These are phyloP conservation scores for Todiramphus saurophagus DNA, from an alignment of 2,113 vertebrate genomes.

Conservation along the genomic window DNA sequence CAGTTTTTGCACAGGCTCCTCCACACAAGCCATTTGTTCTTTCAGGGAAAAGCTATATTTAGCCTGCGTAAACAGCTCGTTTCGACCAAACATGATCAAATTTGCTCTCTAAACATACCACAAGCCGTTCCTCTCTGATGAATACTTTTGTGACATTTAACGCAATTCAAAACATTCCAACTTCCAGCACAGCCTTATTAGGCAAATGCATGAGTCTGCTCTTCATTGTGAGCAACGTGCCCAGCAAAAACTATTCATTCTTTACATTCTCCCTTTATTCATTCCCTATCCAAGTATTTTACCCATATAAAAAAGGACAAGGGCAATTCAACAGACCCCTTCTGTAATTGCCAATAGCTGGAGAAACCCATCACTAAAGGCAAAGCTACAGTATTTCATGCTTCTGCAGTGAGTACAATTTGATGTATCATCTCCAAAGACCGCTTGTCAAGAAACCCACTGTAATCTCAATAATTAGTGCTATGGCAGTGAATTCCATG, in stretches of 20 bases:
- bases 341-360: background rate
- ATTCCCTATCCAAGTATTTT: background rate
- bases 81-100: conserved; percentile 32
- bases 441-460: background rate
- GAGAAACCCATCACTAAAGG: background rate
- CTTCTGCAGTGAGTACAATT: background rate
- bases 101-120: conserved; percentile 51
- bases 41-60: background rate
- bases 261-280: conserved; percentile 23
- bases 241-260: conserved; percentile 40
- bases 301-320: background rate
- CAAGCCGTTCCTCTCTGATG: background rate
- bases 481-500: background rate
- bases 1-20: background rate
- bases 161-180: conserved; percentile 65
- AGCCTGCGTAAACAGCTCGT: background rate
- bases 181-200: conserved; percentile 63
- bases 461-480: background rate
- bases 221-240: background rate
- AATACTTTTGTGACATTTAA: conserved; percentile 56
- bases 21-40: background rate
- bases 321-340: background rate
- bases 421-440: background rate
- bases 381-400: background rate
- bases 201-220: conserved; percentile 37